Conservation (phyloP, 2,888 invertebrate species). For the Nemotelus nigrinus region DNA sequence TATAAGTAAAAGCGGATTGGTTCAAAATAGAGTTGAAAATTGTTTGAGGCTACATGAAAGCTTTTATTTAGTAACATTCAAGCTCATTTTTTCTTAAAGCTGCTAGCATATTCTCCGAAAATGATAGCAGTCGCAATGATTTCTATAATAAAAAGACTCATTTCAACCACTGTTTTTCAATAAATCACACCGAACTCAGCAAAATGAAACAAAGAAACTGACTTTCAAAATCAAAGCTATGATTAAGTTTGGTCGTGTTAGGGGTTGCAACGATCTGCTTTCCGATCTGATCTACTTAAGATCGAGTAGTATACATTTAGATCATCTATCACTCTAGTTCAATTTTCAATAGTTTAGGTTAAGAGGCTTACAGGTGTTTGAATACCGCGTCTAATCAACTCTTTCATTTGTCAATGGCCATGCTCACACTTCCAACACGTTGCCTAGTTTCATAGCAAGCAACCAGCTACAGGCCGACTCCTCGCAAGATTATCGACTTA, state of each 20-base stretch:
- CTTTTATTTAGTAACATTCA: too few relatives aligned
- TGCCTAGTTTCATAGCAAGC: background rate
- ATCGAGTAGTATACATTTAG: background rate
- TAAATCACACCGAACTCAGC: background rate
- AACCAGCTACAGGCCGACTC: background rate
- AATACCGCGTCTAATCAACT: slow-evolving; percentile 39
- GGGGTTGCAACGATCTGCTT: background rate
- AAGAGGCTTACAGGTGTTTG: slow-evolving; percentile 42
- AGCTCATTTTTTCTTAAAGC: too few relatives aligned
- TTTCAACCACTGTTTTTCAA: too few relatives aligned
- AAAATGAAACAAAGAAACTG: background rate
- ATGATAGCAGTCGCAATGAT: too few relatives aligned
- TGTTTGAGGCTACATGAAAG: too few relatives aligned
- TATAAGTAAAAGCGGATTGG: too few relatives aligned
- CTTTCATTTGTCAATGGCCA: slow-evolving; percentile 28
- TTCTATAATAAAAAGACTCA: too few relatives aligned
- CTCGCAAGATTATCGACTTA: slow-evolving; percentile 17
- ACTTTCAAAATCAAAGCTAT: background rate
- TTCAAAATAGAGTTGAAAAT: too few relatives aligned
- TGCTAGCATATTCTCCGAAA: too few relatives aligned
- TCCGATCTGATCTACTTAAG: slow-evolving; percentile 3
- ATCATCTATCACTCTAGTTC: slow-evolving; percentile 25
- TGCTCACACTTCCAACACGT: background rate
- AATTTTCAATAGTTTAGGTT: slow-evolving; percentile 9
- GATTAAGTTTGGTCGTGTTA: slow-evolving; percentile 2